Base-by-base conservation (phyloP, 2,113 vertebrate species). In the Nerophis lumbriciformis region DNA sequence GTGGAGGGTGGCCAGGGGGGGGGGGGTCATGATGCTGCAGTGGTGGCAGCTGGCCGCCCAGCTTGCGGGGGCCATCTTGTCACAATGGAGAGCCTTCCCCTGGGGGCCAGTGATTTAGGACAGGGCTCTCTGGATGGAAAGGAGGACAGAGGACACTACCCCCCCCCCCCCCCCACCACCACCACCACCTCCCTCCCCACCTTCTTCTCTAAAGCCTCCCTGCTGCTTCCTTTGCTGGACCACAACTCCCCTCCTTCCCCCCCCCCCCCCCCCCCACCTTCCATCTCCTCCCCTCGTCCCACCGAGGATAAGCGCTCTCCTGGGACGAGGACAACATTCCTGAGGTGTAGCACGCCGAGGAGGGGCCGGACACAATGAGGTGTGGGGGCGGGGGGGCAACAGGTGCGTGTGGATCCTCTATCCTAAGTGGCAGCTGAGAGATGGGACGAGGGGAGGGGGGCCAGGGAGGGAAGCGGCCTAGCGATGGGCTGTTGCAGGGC, bases 21-120 rank as follows among this genome's bases (percentile, higher is more conserved):
- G 6, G 61, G 66, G 65, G 78, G 74, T 72, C 71, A 79, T 78
- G 81, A 86, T 71, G 82, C 85, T 85, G 76, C 82, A 80, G 76
- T 76, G 73, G 79, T 73, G 85, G 90, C 90, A 91, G 89, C 89
- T 91, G 90, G 86, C 87, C 72, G 83, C 83, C 87, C 89, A 91
- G 89, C 90, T 90, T 85, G 87, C 86, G 76, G 83, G 72, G 87
- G 83, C 86, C 79, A 87, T 73, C 80, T 80, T 79, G 64, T 82
- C 80, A 89, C 85, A 88, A 88, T 73, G 80, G 85, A 76, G 78
- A 68, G 58, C 62, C 78, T 73, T 79, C 80, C 88, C 88, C 83
- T 77, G n/a, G 73, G 88, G 86, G 89, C 83, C 82, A 76, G 78
- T 36, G 73, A 87, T 83, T 69, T 81, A 83, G 79, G 85, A 86